These are phyloP conservation scores for Drosophila kanapiae DNA, from an alignment of 1,140 invertebrate species.

Conservation along the genomic window DNA sequence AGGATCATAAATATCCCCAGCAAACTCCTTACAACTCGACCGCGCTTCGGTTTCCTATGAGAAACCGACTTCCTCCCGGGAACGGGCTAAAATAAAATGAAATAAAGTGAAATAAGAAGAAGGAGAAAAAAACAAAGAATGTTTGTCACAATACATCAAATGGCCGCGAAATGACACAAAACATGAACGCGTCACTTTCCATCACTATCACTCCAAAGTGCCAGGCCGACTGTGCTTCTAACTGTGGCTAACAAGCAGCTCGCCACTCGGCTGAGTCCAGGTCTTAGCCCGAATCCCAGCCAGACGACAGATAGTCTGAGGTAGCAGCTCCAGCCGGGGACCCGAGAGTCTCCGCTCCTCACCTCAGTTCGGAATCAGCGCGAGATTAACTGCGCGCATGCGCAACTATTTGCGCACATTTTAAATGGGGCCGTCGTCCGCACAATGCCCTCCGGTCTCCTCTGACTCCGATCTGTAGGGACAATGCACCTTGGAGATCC, in stretches of 20 bases:
- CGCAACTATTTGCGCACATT: slow-evolving; percentile 82
- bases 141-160: slow-evolving; percentile 85
- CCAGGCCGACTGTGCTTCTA: slow-evolving; percentile 57
- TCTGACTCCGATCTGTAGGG: slow-evolving; percentile 32
- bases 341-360: not conserved
- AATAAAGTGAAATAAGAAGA: not conserved
- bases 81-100: not conserved
- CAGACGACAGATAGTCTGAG: slow-evolving; percentile 70
- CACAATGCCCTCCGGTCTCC: slow-evolving; percentile 26
- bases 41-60: slow-evolving; percentile 27
- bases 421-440: slow-evolving; percentile 75
- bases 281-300: slow-evolving; percentile 20
- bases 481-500: slow-evolving; percentile 68
- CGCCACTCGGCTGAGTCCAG: slow-evolving; percentile 1
- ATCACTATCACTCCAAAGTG: slow-evolving; percentile 85
- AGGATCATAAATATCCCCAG: slow-evolving; percentile 45
- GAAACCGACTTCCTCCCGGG: slow-evolving; percentile 27
- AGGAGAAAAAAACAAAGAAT: slow-evolving; percentile 54
- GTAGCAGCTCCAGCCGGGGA: slow-evolving; percentile 34
- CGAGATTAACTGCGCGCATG: slow-evolving; percentile 81
- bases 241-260: slow-evolving; percentile 25
- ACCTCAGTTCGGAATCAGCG: slow-evolving; percentile 3
- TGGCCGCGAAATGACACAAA: slow-evolving; percentile 83
- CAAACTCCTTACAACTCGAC: slow-evolving; percentile 33
- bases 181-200: slow-evolving; percentile 85